Base-by-base conservation (phyloP, 1,140 invertebrate genomes). In the Drosophila arizonae region DNA sequence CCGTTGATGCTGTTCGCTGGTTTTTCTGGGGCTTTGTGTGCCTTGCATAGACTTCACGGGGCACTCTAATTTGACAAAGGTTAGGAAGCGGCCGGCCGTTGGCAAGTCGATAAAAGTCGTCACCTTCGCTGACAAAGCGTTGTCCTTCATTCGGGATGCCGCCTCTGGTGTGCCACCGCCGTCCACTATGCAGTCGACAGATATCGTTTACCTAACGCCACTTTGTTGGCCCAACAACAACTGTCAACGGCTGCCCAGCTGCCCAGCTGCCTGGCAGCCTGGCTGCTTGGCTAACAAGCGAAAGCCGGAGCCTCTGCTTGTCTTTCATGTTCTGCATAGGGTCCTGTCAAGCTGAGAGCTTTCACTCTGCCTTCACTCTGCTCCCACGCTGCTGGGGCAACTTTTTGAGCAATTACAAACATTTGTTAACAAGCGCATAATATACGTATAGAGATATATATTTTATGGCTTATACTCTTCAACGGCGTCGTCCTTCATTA, bases 371-470 rank as follows among this genome's bases (percentile, higher is more conserved):
- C 28, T 30, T 30, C 28, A 4, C 21, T 24, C 3, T 24, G 21
- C 21, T 24, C 21, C 3, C 41, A 13, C 21, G 21, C 21, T 24
- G 17, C 4, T 43, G 46, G 36, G 28, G 33, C 58, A 70, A 73
- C 55, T 68, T 72, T 39, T 64, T 33, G 26, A 76, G 76, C 65
- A 77, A 80, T 77, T 79, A 73, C 62, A 76, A 68, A 54, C 48
- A 70, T 51, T 75, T 72, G 67, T 55, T 67, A 72, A 72, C 67
- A 78, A 72, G 78, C 75, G 71, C 70, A 86, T 81, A 67, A 76
- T 81, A 78, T n/a, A 45, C 43, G 3, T 45, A 45, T 45, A 45
- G 3, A n/a, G 15, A 45, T 46, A 21, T 54, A 81, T 72, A 61
- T 72, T 76, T 78, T 65, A 78, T 80, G 63, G 48, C 61, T 55